These are phyloP conservation scores for Melanostoma scalare DNA, from an alignment of 2,888 invertebrate genomes.

Conservation along the genomic window DNA sequence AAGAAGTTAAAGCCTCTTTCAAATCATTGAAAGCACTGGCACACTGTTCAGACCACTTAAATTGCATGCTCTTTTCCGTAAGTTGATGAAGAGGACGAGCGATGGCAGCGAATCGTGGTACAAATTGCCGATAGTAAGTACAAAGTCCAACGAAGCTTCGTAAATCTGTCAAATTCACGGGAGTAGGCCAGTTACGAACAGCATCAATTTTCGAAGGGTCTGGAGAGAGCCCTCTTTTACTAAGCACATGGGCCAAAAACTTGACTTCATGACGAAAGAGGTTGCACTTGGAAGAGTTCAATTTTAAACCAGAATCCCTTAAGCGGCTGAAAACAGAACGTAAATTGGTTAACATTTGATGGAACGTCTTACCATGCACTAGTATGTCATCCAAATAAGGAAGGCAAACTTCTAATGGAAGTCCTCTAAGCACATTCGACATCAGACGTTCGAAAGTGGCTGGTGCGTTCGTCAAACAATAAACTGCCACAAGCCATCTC, in stretches of 20 bases:
- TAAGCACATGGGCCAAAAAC: slow-evolving; percentile 21
- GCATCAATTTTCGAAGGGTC: slow-evolving; percentile 16
- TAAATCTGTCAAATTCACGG: slow-evolving; percentile 5
- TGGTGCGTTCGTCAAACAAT: slow-evolving; percentile 33
- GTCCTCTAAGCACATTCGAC: too few species aligned
- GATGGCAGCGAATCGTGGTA: slow-evolving; percentile 19
- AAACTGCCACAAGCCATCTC: slow-evolving; percentile 43
- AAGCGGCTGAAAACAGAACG: slow-evolving; percentile 34
- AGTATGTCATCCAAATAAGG: slow-evolving; percentile 19
- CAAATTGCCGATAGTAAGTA: slow-evolving; percentile 35
- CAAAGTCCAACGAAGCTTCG: slow-evolving; percentile 42
- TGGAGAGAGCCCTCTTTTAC: slow-evolving; percentile 8
- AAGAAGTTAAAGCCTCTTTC: too few species aligned
- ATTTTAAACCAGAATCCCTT: slow-evolving; percentile 17
- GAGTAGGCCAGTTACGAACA: slow-evolving; percentile 27
- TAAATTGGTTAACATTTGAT: slow-evolving; percentile 21
- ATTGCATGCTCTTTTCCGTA: slow-evolving; percentile 27
- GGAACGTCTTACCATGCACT: slow-evolving; percentile 38
- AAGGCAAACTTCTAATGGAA: slow-evolving; percentile 4
- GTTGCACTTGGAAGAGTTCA: slow-evolving; percentile 29
- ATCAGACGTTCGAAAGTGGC: slow-evolving; percentile 40
- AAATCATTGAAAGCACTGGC: too few species aligned
- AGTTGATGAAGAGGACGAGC: slow-evolving; percentile 30
- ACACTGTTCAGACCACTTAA: too few species aligned
- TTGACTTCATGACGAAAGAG: slow-evolving; percentile 21